A percentile compares a stretch with the other conserved stretches of the same genome.
These are phyloP conservation scores for Sebastes jordani DNA, from an alignment of 2,797 vertebrate genomes.

Conservation along the genomic window DNA sequence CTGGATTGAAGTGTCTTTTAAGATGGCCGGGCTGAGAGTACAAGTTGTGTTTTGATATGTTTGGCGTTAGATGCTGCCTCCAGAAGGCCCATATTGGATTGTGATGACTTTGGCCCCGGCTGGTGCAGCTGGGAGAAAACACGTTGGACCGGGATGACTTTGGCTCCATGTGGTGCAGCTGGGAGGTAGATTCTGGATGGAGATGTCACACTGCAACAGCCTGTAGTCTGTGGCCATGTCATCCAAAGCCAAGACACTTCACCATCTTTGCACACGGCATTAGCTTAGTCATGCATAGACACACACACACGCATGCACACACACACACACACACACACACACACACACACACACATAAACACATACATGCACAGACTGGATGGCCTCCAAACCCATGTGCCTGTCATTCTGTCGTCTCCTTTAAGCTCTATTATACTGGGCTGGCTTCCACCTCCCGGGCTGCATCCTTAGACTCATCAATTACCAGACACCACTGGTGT, in stretches of 20 bases:
- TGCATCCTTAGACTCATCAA: conserved; percentile 15
- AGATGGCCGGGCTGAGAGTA: conserved; percentile 6
- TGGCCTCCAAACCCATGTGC: conserved; percentile 21
- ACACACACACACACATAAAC: not conserved
- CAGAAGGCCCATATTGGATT: conserved; percentile 40
- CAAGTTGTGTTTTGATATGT: conserved; percentile 35
- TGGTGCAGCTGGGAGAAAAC: conserved; percentile 16
- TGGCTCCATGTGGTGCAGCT: conserved; percentile 37
- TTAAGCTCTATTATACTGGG: conserved; percentile 24
- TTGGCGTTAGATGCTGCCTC: conserved; percentile 18
- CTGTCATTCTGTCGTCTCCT: conserved; percentile 30
- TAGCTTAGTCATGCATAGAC: conserved; percentile 2
- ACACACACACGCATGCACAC: not conserved
- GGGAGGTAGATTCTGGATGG: conserved; percentile 46
- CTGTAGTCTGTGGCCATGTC: conserved; percentile 9
- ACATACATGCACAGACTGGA: not conserved
- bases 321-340: no score
- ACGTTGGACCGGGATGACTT: not conserved
- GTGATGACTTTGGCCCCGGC: conserved; percentile 36
- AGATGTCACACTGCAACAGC: conserved; percentile 40
- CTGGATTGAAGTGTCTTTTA: conserved; percentile 17
- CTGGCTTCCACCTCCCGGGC: conserved; percentile 29
- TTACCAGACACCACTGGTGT: conserved; percentile 24
- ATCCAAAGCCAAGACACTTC: conserved; percentile 40
- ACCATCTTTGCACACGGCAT: conserved; percentile 24